Percentiles rank a stretch among this genome's conserved stretches.
Evolutionary conservation across 2,888 invertebrate genomes (phyloP).

Genomic region (Perizoma affinitatum): DNA sequence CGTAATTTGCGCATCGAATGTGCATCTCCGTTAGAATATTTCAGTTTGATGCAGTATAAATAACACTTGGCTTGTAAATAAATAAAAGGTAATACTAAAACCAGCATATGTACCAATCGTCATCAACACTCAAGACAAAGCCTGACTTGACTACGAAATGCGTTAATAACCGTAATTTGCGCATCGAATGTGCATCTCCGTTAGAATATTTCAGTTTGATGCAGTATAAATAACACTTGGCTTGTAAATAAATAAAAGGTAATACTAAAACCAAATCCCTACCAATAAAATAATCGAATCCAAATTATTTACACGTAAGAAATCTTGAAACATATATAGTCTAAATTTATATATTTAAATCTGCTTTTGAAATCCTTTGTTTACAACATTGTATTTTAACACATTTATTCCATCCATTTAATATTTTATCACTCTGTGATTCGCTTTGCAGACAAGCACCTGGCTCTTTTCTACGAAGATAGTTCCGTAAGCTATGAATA

Average conservation of each 20-base stretch:
- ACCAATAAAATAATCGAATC: background rate
- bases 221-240: too few relatives aligned
- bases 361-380: conserved; percentile 7
- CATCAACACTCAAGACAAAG: conserved; percentile 45
- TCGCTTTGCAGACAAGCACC: conserved; percentile 34
- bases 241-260: background rate
- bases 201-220: too few relatives aligned
- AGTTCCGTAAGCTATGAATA: conserved; percentile 37
- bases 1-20: background rate
- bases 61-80: too few relatives aligned
- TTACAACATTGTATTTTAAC: conserved; percentile 28
- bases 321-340: too few relatives aligned
- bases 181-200: too few relatives aligned
- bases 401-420: conserved; percentile 21
- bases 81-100: background rate
- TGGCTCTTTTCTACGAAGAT: conserved; percentile 24
- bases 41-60: too few relatives aligned
- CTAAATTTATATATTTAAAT: conserved; percentile 2
- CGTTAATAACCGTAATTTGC: conserved; percentile 16
- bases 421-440: conserved; percentile 35
- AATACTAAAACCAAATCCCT: background rate
- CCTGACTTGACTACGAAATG: conserved; percentile 50
- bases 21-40: too few relatives aligned
- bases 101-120: conserved; percentile 46
- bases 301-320: background rate